Percentiles rank a stretch among this genome's conserved stretches.
phyloP scores from a whole-genome alignment of 2,888 invertebrate genomes.

The Pseudococcus jackbeardsleyi region DNA sequence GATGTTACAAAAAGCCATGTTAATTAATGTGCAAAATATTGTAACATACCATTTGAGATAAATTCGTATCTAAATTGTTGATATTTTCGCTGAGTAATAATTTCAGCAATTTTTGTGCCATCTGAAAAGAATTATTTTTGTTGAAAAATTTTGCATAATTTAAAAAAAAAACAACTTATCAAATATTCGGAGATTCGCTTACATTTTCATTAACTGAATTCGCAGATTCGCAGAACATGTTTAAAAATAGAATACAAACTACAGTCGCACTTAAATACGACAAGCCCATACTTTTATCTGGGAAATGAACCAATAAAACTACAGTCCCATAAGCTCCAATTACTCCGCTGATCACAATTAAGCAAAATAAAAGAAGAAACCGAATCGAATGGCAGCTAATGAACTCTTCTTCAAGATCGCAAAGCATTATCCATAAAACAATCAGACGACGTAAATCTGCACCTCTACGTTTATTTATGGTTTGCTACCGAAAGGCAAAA shows the following conservation, averaged over 20 bases:
- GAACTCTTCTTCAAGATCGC: background rate
- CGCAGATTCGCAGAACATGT: background rate
- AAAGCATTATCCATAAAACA: background rate
- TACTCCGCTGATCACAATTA: background rate
- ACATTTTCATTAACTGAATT: background rate
- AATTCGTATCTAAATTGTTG: too few species aligned
- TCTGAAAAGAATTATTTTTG: too few species aligned
- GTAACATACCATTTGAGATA: too few species aligned
- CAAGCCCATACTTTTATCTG: background rate
- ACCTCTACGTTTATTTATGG: background rate
- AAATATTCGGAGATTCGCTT: background rate
- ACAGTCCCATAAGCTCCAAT: background rate
- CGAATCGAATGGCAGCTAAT: background rate
- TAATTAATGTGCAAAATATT: too few species aligned
- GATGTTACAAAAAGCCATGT: too few species aligned
- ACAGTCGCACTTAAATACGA: background rate
- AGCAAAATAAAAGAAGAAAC: background rate
- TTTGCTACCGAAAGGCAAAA: background rate
- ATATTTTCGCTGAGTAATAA: too few species aligned
- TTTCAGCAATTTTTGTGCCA: too few species aligned
- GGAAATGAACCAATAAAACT: too few species aligned
- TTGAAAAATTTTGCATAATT: too few species aligned
- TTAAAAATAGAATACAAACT: background rate
- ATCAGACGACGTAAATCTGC: background rate
- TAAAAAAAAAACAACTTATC: too few species aligned